Base-by-base conservation (phyloP, 1,140 invertebrate species). In the Drosophila nasuta region DNA sequence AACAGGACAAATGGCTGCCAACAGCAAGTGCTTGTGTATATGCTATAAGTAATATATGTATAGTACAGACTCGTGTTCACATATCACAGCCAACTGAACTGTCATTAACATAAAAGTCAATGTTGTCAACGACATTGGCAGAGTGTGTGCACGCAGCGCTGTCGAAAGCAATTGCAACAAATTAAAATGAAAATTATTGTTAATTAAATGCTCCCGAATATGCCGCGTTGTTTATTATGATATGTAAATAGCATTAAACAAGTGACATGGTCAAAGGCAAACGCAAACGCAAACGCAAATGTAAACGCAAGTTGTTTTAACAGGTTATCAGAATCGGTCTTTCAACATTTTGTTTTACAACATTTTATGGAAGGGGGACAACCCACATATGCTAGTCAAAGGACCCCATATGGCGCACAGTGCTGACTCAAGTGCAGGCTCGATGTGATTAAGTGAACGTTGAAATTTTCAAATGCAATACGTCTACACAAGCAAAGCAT, bases 321-420 rank as follows among this genome's bases (percentile, higher is more conserved):
- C 80, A 82, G 80, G 80, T 82, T 82, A 82, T 70, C 64, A 33
- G 25, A 30, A 7, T n/a, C 11, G 48, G 0, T 30, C 28, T 33
- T 33, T 13, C 11, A 49, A 1, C n/a, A 25, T 25, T 25, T 25
- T 25, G 0, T 25, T 25, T 25, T 25, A 4, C 20, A 25, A 3
- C 20, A 20, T 25, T 49, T 15, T 51, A 11, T 30, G 28, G n/a
- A 30, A 13, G 17, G 28, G 51, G n/a, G 10, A n/a, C 58, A 49
- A 20, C 8, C 15, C 41, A 67, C 49, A 54, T 52, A 56, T 58
- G 69, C 62, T 17, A 52, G 13, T 7, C 66, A 81, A 81, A 75
- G 82, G 82, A 85, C 81, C 81, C 81, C 81, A 85, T 83, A 83
- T 85, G 81, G 81, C 59, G 81, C 43, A 77, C 49, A 52, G 25